Evolutionary conservation across 2,797 vertebrate species (phyloP).

Genomic region (Coccyzus lansbergi): DNA sequence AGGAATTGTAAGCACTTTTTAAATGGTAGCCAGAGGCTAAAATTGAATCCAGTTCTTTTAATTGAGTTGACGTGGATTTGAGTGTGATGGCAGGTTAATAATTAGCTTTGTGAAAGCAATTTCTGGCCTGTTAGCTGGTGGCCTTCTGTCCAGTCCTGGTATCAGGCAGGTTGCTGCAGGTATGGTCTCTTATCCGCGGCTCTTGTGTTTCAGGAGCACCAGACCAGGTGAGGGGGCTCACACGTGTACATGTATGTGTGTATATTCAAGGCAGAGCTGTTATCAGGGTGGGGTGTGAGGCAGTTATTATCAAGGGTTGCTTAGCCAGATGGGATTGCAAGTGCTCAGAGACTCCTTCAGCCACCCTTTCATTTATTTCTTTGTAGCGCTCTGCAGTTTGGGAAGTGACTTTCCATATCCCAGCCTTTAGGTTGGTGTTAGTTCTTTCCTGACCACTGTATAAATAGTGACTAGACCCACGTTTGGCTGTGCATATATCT

Average conservation of each 20-base stretch:
- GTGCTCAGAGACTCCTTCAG: neutral
- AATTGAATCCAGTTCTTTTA: neutral
- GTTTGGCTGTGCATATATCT: neutral
- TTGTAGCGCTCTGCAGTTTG: neutral
- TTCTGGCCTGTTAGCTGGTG: neutral
- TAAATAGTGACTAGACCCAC: neutral
- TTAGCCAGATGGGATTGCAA: neutral
- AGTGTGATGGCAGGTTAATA: neutral
- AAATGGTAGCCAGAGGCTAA: neutral
- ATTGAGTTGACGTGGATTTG: neutral
- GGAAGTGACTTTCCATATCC: neutral
- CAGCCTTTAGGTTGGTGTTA: neutral
- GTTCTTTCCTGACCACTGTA: neutral
- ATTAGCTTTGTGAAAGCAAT: neutral
- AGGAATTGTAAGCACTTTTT: neutral
- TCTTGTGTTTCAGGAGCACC: neutral
- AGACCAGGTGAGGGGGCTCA: neutral
- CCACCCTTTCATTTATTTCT: neutral
- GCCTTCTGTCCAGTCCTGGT: neutral
- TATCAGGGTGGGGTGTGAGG: neutral
- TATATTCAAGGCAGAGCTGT: neutral
- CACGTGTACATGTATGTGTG: fast-evolving
- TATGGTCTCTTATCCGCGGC: neutral
- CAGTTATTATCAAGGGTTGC: neutral
- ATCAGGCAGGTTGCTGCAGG: neutral